Evolutionary conservation across 1,140 invertebrate genomes (phyloP), one percentile per base, ranked within the genome.

Genomic region (Hyphantria cunea): DNA sequence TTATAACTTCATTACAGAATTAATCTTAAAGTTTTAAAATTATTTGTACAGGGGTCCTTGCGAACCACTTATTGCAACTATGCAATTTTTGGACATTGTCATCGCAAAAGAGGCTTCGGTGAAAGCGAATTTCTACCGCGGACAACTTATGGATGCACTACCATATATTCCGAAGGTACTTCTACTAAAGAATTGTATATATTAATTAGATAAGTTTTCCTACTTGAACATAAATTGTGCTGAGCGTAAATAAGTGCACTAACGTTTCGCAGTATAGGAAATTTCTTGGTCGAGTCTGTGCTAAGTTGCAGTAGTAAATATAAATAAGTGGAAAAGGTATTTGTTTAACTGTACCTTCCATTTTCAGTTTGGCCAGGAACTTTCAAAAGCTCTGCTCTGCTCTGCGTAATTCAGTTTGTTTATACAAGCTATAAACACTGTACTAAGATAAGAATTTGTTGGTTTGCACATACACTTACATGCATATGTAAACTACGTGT

Each of bases 41-140:
- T 3, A n/a, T 71, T 76, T 48, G 10, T 54, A 34, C 68, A 81
- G 76, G 55, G 76, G 80, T 92, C 94, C 89, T 83, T 96, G 96
- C 72, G 97, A 98, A 92, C 94, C 95, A 25, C 94, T 96, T 4
- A 96, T 98, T 32, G 94, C 96, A 68, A 96, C 97, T 6, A 91
- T 99, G 53, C 97, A 99, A 89, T 97, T 96, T 76, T 92, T 99
- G 42, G 98, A 99, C 84, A 95, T 96, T 13, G 97, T 97, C 70
- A 96, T 96, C 75, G 96, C 97, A 95, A 98, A 98, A 90, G 96
- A 98, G 86, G 94, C 96, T 11, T 92, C 93, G 47, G 96, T 98
- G 78, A 98, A 98, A 84, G 93, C 94, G 11, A 95, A 97, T 79
- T 98, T 98, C 89, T 99, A 98, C 89, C 93, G 95, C 66, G 95